These are phyloP conservation scores for Orthonevra nobilis DNA, from an alignment of 2,888 invertebrate genomes.

Conservation along the genomic window DNA sequence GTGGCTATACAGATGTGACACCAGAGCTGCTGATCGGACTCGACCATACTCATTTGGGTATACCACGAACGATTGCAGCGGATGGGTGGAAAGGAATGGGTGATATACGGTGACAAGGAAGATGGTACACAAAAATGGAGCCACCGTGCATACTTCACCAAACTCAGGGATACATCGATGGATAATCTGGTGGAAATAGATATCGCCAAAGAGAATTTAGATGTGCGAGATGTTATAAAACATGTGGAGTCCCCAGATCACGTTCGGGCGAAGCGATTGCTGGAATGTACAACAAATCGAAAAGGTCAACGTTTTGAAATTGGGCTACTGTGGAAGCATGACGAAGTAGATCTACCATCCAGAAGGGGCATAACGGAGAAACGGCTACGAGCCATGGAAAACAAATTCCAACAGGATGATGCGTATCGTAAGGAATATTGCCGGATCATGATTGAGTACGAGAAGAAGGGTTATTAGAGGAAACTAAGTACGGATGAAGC, in stretches of 20 bases:
- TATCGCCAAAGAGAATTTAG: background rate
- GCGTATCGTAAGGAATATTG: slow-evolving; percentile 44
- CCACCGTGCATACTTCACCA: background rate
- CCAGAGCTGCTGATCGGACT: slow-evolving; percentile 45
- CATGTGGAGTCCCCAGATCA: slow-evolving; percentile 4
- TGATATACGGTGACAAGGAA: slow-evolving; percentile 2
- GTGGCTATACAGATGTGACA: slow-evolving; percentile 4
- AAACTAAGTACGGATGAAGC: slow-evolving; percentile 52
- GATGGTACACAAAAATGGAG: background rate
- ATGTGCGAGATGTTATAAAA: background rate
- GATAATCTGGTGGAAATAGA: background rate
- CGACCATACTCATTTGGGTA: slow-evolving; percentile 22
- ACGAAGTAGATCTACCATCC: slow-evolving; percentile 4
- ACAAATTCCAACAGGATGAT: slow-evolving; percentile 37
- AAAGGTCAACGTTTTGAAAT: slow-evolving; percentile 22
- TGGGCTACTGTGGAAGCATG: slow-evolving; percentile 35
- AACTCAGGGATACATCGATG: background rate
- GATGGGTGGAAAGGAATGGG: slow-evolving; percentile 33
- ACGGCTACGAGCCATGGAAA: slow-evolving; percentile 60
- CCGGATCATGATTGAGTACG: slow-evolving; percentile 48
- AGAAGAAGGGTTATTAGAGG: slow-evolving; percentile 67
- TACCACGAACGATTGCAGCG: background rate
- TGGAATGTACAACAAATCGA: slow-evolving; percentile 7
- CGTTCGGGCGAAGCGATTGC: slow-evolving; percentile 1
- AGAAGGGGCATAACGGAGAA: slow-evolving; percentile 61